phyloP scores from a whole-genome alignment of 2,113 vertebrate genomes.

The Sprattus sprattus region DNA sequence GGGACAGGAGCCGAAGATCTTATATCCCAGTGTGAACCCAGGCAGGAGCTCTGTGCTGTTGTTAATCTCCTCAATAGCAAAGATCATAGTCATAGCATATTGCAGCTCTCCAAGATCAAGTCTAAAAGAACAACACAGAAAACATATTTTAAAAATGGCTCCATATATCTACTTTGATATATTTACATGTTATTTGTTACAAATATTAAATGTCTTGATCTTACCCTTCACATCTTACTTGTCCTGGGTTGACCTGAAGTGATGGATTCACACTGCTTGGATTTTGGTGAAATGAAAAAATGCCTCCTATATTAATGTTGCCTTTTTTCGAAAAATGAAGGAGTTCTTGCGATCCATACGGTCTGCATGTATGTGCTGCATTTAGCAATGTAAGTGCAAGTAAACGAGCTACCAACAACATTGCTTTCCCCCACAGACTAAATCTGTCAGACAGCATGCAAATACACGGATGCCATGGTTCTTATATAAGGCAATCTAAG shows the following conservation, averaged over 20 bases:
- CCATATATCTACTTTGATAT: neutral
- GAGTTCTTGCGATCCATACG: constrained; percentile 65
- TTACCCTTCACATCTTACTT: constrained; percentile 70
- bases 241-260: constrained; percentile 62
- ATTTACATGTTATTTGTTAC: neutral
- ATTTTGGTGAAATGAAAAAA: constrained; percentile 75
- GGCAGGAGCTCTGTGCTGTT: constrained; percentile 69
- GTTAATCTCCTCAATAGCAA: constrained; percentile 74
- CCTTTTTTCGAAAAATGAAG: constrained; percentile 72
- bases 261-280: constrained; percentile 61
- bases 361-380: constrained; percentile 56
- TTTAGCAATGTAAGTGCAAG: constrained; percentile 51
- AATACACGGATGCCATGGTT: neutral
- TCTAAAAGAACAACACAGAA: constrained; percentile 46
- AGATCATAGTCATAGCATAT: constrained; percentile 74
- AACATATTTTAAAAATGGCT: neutral
- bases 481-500: constrained; percentile 25
- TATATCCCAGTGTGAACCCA: constrained; percentile 68
- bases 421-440: constrained; percentile 33
- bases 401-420: constrained; percentile 57
- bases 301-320: constrained; percentile 71
- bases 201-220: constrained; percentile 24
- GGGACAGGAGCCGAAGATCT: constrained; percentile 72
- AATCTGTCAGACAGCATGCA: constrained; percentile 3
- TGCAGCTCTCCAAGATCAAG: constrained; percentile 70